These are phyloP conservation scores for Numenius arquata DNA, from an alignment of 2,113 vertebrate species.

Conservation along the genomic window DNA sequence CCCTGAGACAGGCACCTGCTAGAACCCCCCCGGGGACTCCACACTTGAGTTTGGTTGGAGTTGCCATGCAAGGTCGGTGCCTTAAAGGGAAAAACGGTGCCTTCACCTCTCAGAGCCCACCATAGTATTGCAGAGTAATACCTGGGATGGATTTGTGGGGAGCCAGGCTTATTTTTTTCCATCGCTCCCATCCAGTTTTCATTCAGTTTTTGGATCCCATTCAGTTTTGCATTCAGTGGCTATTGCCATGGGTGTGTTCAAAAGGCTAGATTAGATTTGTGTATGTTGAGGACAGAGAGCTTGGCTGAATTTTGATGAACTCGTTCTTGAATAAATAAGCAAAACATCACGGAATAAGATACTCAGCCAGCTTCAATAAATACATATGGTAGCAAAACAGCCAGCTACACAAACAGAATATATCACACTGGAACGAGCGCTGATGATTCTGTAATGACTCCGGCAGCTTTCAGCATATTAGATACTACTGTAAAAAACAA, in stretches of 20 bases:
- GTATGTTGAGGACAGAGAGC: background rate
- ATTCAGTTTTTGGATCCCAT: background rate
- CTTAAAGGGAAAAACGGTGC: background rate
- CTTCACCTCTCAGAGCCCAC: background rate
- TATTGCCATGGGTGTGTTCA: background rate
- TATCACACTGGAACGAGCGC: conserved; percentile 7
- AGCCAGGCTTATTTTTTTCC: background rate
- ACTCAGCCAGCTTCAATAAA: conserved; percentile 47
- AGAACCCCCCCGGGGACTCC: background rate
- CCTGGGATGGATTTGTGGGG: background rate
- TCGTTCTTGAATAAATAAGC: conserved; percentile 36
- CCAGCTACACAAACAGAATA: conserved; percentile 42
- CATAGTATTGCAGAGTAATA: background rate
- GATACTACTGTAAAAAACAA: conserved; percentile 4
- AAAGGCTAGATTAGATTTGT: background rate
- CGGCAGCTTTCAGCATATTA: background rate
- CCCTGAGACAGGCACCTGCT: background rate
- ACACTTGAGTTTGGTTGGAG: background rate
- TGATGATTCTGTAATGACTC: conserved; percentile 33
- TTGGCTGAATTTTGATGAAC: conserved; percentile 44
- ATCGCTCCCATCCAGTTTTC: background rate
- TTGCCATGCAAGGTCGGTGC: background rate
- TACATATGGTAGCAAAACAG: conserved; percentile 33
- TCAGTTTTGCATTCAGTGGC: background rate
- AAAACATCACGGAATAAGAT: conserved; percentile 13